These are phyloP conservation scores for Catamblyrhynchus diadema DNA, from an alignment of 2,797 vertebrate genomes.

Conservation along the genomic window DNA sequence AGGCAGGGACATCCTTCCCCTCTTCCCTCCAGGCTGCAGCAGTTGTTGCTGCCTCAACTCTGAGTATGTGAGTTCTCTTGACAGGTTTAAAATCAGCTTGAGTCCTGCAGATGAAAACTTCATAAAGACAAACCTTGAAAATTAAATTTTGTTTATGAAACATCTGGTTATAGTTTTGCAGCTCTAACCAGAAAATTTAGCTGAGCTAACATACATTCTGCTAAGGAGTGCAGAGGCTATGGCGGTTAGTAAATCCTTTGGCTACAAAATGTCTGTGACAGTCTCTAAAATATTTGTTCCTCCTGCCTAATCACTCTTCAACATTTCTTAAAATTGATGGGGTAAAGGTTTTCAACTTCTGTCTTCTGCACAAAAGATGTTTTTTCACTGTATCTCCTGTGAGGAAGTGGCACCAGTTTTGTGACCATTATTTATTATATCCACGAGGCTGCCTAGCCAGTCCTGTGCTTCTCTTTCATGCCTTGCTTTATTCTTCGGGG, in stretches of 20 bases:
- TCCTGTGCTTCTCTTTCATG: not conserved
- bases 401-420: not conserved
- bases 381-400: not conserved
- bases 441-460: not conserved
- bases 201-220: not conserved
- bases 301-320: not conserved
- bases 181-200: not conserved
- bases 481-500: not conserved
- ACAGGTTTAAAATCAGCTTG: not conserved
- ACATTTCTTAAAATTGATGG: not conserved
- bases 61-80: not conserved
- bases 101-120: not conserved
- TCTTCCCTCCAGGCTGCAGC: not conserved
- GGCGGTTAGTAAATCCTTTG: not conserved
- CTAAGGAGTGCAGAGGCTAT: not conserved
- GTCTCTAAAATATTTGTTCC: not conserved
- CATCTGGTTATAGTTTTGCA: not conserved
- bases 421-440: not conserved
- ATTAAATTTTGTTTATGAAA: not conserved
- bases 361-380: not conserved
- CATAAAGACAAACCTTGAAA: not conserved
- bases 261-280: not conserved
- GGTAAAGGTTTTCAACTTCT: not conserved
- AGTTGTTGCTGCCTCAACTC: not conserved
- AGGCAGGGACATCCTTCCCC: not conserved